Evolutionary conservation across 1,140 invertebrate genomes (phyloP).

Genomic region (Elymnias hypermnestra): DNA sequence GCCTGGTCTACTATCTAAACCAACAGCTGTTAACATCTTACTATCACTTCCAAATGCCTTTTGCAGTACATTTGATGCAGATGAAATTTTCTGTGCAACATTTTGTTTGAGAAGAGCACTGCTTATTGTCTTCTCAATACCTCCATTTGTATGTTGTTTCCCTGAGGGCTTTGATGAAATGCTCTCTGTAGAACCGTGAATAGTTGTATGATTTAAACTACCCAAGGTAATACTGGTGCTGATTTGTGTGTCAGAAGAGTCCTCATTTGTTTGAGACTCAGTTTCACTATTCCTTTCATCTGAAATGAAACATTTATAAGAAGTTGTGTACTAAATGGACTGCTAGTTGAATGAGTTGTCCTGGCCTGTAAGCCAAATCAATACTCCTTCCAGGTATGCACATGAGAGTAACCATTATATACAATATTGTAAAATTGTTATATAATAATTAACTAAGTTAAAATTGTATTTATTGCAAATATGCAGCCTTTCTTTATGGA

Average conservation of each 20-base stretch:
- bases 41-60: slow-evolving; percentile 74
- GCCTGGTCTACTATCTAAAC: slow-evolving; percentile 62
- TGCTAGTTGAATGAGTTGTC: too few relatives aligned
- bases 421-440: background rate
- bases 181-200: slow-evolving; percentile 78
- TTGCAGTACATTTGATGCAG: slow-evolving; percentile 73
- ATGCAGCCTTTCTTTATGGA: too few relatives aligned
- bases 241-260: slow-evolving; percentile 85
- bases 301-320: too few relatives aligned
- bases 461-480: too few relatives aligned
- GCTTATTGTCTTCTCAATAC: slow-evolving; percentile 58
- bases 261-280: slow-evolving; percentile 89
- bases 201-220: slow-evolving; percentile 80
- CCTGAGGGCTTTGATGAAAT: slow-evolving; percentile 79
- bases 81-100: slow-evolving; percentile 69
- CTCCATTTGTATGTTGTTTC: slow-evolving; percentile 80
- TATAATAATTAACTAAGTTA: background rate
- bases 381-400: too few relatives aligned
- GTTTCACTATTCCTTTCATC: slow-evolving; percentile 91
- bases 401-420: too few relatives aligned
- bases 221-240: slow-evolving; percentile 52
- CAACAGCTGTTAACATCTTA: slow-evolving; percentile 58
- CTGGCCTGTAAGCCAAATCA: too few relatives aligned
- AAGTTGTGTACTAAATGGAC: too few relatives aligned
- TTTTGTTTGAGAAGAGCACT: slow-evolving; percentile 54